A percentile compares a stretch with the other conserved stretches of the same genome.
phyloP scores from a whole-genome alignment of 2,888 invertebrate species.

The Napeogenes sylphis region DNA sequence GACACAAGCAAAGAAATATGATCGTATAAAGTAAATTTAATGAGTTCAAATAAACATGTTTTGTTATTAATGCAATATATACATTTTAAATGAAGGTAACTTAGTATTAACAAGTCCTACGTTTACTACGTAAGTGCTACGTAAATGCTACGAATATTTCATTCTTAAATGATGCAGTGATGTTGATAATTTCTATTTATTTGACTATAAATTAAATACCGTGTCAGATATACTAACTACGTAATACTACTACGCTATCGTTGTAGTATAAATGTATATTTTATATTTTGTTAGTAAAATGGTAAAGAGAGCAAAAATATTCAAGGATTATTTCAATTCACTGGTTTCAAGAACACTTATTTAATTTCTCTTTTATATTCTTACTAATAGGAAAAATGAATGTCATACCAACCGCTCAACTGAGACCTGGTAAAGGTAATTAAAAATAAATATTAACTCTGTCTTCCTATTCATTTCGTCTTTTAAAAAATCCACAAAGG shows the following conservation, averaged over 20 bases:
- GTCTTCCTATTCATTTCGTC: slow-evolving; percentile 31
- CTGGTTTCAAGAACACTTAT: not conserved
- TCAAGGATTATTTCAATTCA: not conserved
- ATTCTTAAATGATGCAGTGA: too few relatives aligned
- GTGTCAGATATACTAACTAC: too few relatives aligned
- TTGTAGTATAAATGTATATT: too few relatives aligned
- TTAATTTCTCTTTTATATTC: slow-evolving; percentile 1
- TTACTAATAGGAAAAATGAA: slow-evolving; percentile 12
- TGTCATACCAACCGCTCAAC: slow-evolving; percentile 12
- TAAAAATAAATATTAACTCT: slow-evolving; percentile 37
- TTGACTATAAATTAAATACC: too few relatives aligned
- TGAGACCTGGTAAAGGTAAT: slow-evolving; percentile 32
- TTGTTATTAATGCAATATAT: too few relatives aligned
- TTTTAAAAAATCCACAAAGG: slow-evolving; percentile 35
- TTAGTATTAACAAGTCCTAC: not conserved
- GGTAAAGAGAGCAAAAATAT: not conserved
- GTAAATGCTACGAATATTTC: slow-evolving; percentile 8
- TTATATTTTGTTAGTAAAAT: too few relatives aligned
- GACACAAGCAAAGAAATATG: too few relatives aligned
- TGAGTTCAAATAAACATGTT: too few relatives aligned
- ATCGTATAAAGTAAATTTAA: too few relatives aligned
- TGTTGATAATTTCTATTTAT: too few relatives aligned
- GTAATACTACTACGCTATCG: too few relatives aligned
- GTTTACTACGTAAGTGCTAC: slow-evolving; percentile 9
- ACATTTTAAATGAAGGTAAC: too few relatives aligned